These are phyloP conservation scores for Neodontobutis hainanensis DNA, from an alignment of 2,113 vertebrate species.

Conservation along the genomic window DNA sequence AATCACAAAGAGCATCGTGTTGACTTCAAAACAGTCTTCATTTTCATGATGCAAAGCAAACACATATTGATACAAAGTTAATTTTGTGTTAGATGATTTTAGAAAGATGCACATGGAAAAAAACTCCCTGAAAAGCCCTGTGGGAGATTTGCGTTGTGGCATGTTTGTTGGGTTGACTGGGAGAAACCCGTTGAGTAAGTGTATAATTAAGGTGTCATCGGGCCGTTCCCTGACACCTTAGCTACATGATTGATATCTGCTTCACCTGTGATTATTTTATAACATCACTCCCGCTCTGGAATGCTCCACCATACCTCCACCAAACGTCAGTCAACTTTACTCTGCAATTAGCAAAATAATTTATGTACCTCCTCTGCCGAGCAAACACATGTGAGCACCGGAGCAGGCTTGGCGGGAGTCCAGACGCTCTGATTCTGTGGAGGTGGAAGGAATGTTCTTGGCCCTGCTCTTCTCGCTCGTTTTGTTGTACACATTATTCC, in stretches of 20 bases:
- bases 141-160: constrained; percentile 68
- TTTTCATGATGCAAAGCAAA: background rate
- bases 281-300: constrained; percentile 65
- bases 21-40: constrained; percentile 15
- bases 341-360: constrained; percentile 74
- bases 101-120: background rate
- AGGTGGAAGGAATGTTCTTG: constrained; percentile 64
- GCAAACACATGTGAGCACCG: constrained; percentile 57
- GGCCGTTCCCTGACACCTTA: constrained; percentile 58
- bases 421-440: constrained; percentile 20
- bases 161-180: constrained; percentile 64
- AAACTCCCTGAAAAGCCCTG: constrained; percentile 44
- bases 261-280: constrained; percentile 78
- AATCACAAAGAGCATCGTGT: constrained; percentile 7
- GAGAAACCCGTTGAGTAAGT: constrained; percentile 73
- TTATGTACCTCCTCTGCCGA: constrained; percentile 62
- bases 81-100: constrained; percentile 4
- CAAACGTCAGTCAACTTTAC: constrained; percentile 70
- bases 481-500: constrained; percentile 26
- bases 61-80: background rate
- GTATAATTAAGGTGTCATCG: constrained; percentile 76
- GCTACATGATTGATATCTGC: constrained; percentile 69
- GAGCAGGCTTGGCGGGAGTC: constrained; percentile 44
- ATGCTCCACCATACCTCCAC: constrained; percentile 56
- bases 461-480: constrained; percentile 26